Conservation (phyloP, 1,140 invertebrate genomes). For the Archivesica marissinica region DNA sequence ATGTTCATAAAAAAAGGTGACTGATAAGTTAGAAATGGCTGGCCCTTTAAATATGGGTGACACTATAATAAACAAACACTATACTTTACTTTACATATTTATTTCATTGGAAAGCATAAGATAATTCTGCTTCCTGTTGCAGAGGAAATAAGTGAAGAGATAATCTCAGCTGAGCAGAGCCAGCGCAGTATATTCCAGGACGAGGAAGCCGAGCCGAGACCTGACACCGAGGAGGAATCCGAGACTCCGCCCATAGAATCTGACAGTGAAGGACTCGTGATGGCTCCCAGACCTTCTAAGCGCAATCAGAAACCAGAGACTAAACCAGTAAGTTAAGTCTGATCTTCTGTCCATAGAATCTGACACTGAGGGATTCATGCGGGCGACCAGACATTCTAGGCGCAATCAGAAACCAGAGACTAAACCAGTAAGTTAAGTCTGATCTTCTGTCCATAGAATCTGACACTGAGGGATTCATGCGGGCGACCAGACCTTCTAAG, state of each 20-base stretch:
- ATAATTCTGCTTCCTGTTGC: slow-evolving; percentile 60
- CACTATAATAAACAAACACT: too few species aligned
- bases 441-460: background rate
- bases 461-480: background rate
- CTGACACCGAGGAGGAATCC: slow-evolving; percentile 69
- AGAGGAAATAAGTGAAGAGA: slow-evolving; percentile 70
- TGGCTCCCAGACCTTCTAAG: slow-evolving; percentile 64
- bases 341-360: background rate
- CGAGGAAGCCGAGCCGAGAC: slow-evolving; percentile 28
- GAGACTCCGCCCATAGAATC: slow-evolving; percentile 76
- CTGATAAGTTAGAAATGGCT: too few species aligned
- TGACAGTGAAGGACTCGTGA: slow-evolving; percentile 80
- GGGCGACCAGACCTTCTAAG: too few species aligned
- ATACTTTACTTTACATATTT: too few species aligned
- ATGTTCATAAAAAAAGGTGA: too few species aligned
- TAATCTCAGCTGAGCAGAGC: slow-evolving; percentile 51
- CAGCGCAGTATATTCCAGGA: slow-evolving; percentile 48
- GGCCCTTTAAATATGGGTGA: too few species aligned
- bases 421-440: slow-evolving; percentile 67
- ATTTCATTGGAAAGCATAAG: too few species aligned
- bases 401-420: slow-evolving; percentile 66
- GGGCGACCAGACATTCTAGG: slow-evolving; percentile 58
- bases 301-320: slow-evolving; percentile 66
- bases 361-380: background rate
- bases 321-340: slow-evolving; percentile 68